Evolutionary conservation across 2,888 invertebrate species (phyloP), one percentile per base, ranked within the genome.

Genomic region (Lycaena phlaeas): DNA sequence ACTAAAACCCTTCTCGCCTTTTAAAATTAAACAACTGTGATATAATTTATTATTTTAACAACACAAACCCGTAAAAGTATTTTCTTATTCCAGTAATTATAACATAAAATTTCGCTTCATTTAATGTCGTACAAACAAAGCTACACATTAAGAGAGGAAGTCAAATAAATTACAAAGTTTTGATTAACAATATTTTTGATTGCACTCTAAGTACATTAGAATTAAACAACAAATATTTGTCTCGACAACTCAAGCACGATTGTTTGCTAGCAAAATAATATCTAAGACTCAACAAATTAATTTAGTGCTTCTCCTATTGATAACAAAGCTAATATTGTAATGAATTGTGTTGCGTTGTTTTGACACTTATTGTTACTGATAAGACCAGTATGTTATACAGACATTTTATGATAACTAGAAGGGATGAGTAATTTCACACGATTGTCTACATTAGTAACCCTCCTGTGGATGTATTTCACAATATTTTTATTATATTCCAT

Each of bases 241-340:
- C 52, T 53, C 64, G 61, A 68, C 68, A 73, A 72, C 61, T 59
- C 46, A 46, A 57, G 53, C 52, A 52, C 11, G 34, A 34, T 59
- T 76, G 68, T 79, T 75, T 68, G 59, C 70, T 56, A 49, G 57
- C 61, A 71, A 65, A 77, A 78, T 74, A 76, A 73, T 70, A 65
- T 68, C 64, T 75, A 71, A 79, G 70, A 58, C 69, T 73, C 56
- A 50, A 65, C 66, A 76, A 76, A 78, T 76, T 78, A 71, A 77
- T 78, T 75, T 68, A 69, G 63, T 59, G 56, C 58, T 59, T 58
- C 60, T 68, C 64, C 61, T 49, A 55, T 52, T 64, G 61, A 67
- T 71, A 70, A 66, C 57, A 62, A 56, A 61, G 57, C 53, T 64
- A 67, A 67, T 66, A 66, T 52, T 49, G 49, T 49, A 53, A 56